Conservation (phyloP, 2,888 invertebrate genomes). For the Hirtodrosophila cameraria region DNA sequence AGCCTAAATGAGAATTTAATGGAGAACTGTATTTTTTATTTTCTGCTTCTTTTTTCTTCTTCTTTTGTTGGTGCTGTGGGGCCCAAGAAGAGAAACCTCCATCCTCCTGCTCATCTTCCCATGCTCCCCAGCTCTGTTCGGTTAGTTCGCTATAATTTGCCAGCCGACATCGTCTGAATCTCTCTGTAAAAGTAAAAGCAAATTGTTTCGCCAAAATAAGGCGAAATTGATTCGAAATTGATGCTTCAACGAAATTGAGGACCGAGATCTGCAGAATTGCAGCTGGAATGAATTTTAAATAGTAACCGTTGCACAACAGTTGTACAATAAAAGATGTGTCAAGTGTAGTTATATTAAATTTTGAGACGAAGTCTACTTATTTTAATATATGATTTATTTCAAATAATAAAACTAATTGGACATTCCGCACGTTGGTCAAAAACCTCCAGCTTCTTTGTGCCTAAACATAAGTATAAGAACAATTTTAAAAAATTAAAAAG, state of each 20-base stretch:
- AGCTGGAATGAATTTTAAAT: no score
- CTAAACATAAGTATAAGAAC: no score
- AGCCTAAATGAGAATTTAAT: slow-evolving; percentile 83
- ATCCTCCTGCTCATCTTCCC: slow-evolving; percentile 9
- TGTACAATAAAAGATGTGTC: no score
- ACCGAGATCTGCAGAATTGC: slow-evolving; percentile 1
- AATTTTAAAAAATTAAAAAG: no score
- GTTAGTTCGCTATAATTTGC: slow-evolving; percentile 64
- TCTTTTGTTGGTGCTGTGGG: slow-evolving; percentile 41
- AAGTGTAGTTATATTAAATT: no score
- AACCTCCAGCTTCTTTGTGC: no score
- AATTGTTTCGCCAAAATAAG: slow-evolving; percentile 62
- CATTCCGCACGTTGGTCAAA: no score
- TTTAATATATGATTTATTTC: no score
- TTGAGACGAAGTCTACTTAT: no score
- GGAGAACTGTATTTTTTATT: slow-evolving; percentile 63
- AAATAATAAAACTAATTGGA: no score
- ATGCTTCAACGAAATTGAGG: slow-evolving; percentile 40
- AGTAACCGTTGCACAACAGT: slow-evolving; percentile 31
- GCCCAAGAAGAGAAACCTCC: slow-evolving; percentile 33
- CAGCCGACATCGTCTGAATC: slow-evolving; percentile 41
- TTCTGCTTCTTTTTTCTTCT: slow-evolving; percentile 5
- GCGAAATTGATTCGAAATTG: slow-evolving; percentile 73
- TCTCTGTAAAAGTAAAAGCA: slow-evolving; percentile 72
- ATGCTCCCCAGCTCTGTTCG: not conserved